Conservation (phyloP, 2,888 invertebrate genomes). For the Sarcophaga caerulescens region DNA sequence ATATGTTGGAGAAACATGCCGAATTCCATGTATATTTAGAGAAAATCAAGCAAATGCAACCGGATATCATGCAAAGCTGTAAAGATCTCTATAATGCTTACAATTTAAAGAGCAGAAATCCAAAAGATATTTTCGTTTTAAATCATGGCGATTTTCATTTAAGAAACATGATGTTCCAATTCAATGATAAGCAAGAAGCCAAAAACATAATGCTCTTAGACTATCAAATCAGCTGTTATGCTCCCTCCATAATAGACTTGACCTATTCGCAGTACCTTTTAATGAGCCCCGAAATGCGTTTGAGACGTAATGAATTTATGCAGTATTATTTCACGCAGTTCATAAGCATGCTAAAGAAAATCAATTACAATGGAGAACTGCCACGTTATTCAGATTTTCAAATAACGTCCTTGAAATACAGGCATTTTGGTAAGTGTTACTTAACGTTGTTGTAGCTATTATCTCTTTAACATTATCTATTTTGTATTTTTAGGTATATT, state of each 20-base stretch:
- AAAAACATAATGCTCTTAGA: conserved; percentile 51
- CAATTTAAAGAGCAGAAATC: background rate
- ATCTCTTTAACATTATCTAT: background rate
- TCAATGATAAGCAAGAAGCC: conserved; percentile 28
- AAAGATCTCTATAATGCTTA: conserved; percentile 30
- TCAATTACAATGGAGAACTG: conserved; percentile 61
- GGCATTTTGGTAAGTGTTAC: conserved; percentile 57
- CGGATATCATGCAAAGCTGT: conserved; percentile 39
- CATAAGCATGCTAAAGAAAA: conserved; percentile 50
- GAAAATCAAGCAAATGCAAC: conserved; percentile 67
- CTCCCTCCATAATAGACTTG: conserved; percentile 61
- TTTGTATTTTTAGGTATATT: background rate
- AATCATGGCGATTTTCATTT: conserved; percentile 72
- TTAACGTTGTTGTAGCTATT: background rate
- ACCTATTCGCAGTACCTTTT: conserved; percentile 62
- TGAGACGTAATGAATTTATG: conserved; percentile 57
- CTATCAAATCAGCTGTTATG: conserved; percentile 64
- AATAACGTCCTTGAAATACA: conserved; percentile 59
- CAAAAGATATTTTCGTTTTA: conserved; percentile 67
- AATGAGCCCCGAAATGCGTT: conserved; percentile 48
- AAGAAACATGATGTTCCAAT: conserved; percentile 8
- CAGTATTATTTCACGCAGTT: conserved; percentile 65
- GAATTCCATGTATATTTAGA: conserved; percentile 63
- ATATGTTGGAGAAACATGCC: conserved; percentile 47
- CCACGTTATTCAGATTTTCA: conserved; percentile 64